Base-by-base conservation (phyloP, 2,888 invertebrate species). In the Papilio gigon region DNA sequence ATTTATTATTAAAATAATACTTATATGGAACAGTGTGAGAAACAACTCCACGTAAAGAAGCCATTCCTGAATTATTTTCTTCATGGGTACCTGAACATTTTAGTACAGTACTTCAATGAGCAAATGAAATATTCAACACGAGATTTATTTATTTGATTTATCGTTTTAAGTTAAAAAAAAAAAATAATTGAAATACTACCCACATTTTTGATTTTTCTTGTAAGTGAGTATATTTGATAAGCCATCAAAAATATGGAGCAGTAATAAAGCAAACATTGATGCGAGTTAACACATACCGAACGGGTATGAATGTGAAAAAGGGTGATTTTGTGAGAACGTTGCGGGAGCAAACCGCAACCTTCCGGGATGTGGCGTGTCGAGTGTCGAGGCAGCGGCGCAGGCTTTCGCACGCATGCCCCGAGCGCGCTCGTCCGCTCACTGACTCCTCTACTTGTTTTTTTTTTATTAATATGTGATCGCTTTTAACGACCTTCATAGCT, bases 341-440 rank as follows among this genome's bases (percentile, higher is more conserved):
- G 71, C 72, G 61, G 73, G 72, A 71, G 68, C 64, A 71, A 70
- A 77, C 77, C 78, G 71, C 78, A 91, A 79, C 83, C 86, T 89
- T 92, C 92, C 92, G 92, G 92, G 92, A 92, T 92, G 92, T 92
- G 85, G 88, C 82, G 88, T 82, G 89, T 90, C 89, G 89, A 81
- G 84, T 81, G 86, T 78, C 81, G 87, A 83, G 84, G 77, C 73
- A 71, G 70, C 71, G 73, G 68, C 72, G 70, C 74, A 80, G 78
- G 78, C 86, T 86, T 90, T 89, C 89, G 90, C 89, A 89, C 84
- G 88, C 86, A 86, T 81, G 80, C 85, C 81, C 82, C 73, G 79
- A 73, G 81, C 74, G 77, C 85, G 80, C 75, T 82, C 82, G 78
- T 80, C 81, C 81, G 83, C 71, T 80, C 83, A 80, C 78, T 82